Percentiles rank a stretch among this genome's conserved stretches.
These are phyloP conservation scores for Sphinx pinastri DNA, from an alignment of 2,888 invertebrate species.

Conservation along the genomic window DNA sequence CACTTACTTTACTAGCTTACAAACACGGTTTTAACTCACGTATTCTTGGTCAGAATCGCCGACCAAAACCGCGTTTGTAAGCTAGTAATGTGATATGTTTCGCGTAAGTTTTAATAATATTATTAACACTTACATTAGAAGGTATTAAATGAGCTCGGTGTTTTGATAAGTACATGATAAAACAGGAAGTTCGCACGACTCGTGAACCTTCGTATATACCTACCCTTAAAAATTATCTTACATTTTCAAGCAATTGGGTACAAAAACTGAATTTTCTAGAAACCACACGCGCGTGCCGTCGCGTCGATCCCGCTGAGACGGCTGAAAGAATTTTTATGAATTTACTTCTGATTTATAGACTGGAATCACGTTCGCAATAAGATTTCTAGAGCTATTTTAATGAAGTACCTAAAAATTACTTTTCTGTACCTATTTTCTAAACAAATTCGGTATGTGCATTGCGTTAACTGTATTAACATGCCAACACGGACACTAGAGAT, in stretches of 20 bases:
- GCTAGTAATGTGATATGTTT: no score
- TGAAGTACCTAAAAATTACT: not conserved
- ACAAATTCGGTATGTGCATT: no score
- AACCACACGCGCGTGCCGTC: not conserved
- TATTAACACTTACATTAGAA: conserved; percentile 17
- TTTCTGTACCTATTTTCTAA: no score
- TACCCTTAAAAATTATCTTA: conserved; percentile 15
- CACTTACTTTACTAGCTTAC: no score
- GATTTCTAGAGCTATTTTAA: not conserved
- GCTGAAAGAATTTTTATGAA: not conserved
- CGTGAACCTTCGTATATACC: not conserved
- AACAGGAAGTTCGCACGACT: conserved; percentile 15
- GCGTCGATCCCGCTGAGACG: not conserved
- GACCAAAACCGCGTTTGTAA: no score
- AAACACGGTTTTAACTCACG: no score
- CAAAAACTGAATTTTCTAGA: conserved; percentile 9
- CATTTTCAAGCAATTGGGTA: conserved; percentile 7
- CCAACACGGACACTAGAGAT: no score
- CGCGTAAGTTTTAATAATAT: no score
- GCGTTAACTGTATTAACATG: no score
- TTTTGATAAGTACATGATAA: conserved; percentile 20
- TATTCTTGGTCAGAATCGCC: no score
- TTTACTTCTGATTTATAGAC: not conserved
- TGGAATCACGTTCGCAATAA: not conserved
- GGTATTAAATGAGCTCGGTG: conserved; percentile 9